Conservation (phyloP, 2,113 vertebrate species). For the Todiramphus chloris region DNA sequence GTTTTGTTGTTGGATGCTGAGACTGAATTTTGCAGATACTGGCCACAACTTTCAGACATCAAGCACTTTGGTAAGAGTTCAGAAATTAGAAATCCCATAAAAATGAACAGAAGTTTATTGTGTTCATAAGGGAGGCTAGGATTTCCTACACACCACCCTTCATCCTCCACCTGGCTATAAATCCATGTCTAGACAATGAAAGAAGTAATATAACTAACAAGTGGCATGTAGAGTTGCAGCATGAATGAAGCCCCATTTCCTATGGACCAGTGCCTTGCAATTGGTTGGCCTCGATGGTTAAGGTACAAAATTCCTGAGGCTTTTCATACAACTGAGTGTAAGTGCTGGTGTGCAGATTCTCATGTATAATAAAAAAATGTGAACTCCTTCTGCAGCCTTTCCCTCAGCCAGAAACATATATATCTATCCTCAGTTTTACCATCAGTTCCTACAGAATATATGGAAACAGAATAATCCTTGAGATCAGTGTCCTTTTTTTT, state of each 20-base stretch:
- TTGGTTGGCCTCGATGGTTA: neutral
- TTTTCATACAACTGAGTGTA: neutral
- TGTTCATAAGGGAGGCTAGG: neutral
- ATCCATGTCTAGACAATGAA: neutral
- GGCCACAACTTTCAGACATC: neutral
- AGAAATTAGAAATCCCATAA: neutral
- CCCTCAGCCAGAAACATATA: neutral
- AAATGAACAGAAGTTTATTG: neutral
- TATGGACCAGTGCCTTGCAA: neutral
- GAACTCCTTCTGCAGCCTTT: neutral
- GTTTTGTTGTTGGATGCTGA: neutral
- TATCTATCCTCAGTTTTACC: neutral
- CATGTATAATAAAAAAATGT: neutral
- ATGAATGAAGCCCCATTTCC: neutral
- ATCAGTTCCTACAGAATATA: neutral
- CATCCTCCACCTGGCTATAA: neutral
- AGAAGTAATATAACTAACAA: neutral
- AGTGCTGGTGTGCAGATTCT: neutral
- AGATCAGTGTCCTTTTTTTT: neutral
- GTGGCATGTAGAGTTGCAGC: neutral
- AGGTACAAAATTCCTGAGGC: neutral
- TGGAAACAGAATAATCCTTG: neutral
- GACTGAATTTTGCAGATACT: neutral
- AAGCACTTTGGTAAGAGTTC: neutral
- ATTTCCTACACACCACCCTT: neutral